A percentile compares a stretch with the other conserved stretches of the same genome.
These are phyloP conservation scores for Oxystoma pomonae DNA, from an alignment of 2,888 invertebrate genomes.

Conservation along the genomic window DNA sequence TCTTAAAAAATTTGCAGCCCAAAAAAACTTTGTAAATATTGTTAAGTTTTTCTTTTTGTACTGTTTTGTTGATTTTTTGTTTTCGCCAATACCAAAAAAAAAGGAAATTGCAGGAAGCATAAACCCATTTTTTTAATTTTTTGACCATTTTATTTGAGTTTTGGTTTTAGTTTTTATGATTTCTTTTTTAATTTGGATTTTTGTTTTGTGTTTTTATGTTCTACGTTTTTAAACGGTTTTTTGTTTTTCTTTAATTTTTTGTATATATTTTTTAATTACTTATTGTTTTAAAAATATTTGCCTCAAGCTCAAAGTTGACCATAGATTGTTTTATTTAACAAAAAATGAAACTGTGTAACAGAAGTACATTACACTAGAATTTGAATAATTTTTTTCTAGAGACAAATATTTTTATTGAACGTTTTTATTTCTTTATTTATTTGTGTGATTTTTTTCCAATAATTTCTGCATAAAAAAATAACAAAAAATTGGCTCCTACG, in stretches of 20 bases:
- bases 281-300: not conserved
- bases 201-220: conserved; percentile 6
- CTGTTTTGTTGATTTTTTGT: not conserved
- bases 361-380: not conserved
- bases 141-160: not conserved
- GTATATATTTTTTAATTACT: not conserved
- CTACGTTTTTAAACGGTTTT: not conserved
- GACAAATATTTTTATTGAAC: not conserved
- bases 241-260: not conserved
- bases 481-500: not conserved
- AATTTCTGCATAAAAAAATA: not conserved
- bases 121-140: not conserved
- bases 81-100: not conserved
- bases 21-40: no score
- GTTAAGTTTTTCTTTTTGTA: not conserved
- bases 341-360: not conserved
- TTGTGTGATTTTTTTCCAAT: not conserved
- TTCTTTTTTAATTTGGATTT: conserved; percentile 11
- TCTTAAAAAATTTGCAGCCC: no score
- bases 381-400: not conserved
- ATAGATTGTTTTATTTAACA: not conserved
- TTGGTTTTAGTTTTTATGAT: conserved; percentile 10
- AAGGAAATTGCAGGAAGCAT: not conserved
- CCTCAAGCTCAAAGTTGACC: not conserved
- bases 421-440: not conserved